These are phyloP conservation scores for Drepana arcuata DNA, from an alignment of 1,140 invertebrate species.

Conservation along the genomic window DNA sequence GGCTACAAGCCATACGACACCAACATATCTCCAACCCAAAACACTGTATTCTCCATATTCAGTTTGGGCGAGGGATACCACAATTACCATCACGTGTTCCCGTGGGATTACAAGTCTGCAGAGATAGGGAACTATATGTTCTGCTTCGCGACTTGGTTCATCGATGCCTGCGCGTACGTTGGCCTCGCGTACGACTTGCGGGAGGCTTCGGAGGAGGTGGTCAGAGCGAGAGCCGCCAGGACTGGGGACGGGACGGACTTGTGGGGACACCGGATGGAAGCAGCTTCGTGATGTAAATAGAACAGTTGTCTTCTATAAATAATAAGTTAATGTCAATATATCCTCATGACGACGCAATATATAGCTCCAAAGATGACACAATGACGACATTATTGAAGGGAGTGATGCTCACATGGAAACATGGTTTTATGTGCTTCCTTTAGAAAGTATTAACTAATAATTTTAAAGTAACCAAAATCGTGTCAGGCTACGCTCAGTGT, in stretches of 20 bases:
- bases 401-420: too few species aligned
- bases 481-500: too few species aligned
- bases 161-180: slow-evolving; percentile 74
- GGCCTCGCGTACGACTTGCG: slow-evolving; percentile 7
- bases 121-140: slow-evolving; percentile 30
- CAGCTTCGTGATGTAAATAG: too few species aligned
- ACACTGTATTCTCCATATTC: slow-evolving; percentile 74
- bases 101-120: slow-evolving; percentile 6
- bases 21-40: slow-evolving; percentile 81
- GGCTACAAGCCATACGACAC: slow-evolving; percentile 90
- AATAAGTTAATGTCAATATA: too few species aligned
- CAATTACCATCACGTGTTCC: slow-evolving; percentile 10
- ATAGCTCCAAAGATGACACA: too few species aligned
- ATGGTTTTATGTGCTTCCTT: too few species aligned
- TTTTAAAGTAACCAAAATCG: too few species aligned
- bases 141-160: slow-evolving; percentile 74
- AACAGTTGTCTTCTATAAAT: too few species aligned
- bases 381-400: too few species aligned
- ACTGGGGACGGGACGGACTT: slow-evolving; percentile 14
- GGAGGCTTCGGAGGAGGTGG: slow-evolving; percentile 49
- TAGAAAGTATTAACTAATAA: too few species aligned
- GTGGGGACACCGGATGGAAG: background rate
- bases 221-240: slow-evolving; percentile 60
- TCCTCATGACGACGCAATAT: too few species aligned
- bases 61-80: slow-evolving; percentile 41